Percentiles rank a stretch among this genome's conserved stretches.
These are phyloP conservation scores for Grus americana DNA, from an alignment of 2,113 vertebrate species.

Conservation along the genomic window DNA sequence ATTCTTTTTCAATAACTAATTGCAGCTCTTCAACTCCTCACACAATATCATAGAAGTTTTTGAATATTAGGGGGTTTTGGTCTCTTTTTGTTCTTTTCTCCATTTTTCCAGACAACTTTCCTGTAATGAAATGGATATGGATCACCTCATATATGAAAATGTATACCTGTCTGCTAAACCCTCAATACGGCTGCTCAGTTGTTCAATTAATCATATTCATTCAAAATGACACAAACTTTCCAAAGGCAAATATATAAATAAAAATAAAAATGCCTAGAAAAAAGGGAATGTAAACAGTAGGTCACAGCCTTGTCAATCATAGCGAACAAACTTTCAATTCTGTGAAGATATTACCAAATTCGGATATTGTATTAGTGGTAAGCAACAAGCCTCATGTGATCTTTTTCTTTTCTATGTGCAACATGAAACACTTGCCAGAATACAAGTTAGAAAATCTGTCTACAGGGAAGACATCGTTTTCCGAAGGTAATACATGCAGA, in stretches of 20 bases:
- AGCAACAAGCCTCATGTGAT: background rate
- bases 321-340: background rate
- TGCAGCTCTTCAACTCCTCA: background rate
- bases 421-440: background rate
- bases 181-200: constrained; percentile 58
- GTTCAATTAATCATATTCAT: constrained; percentile 52
- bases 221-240: constrained; percentile 26
- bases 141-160: constrained; percentile 55
- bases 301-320: background rate
- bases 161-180: constrained; percentile 47
- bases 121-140: constrained; percentile 36
- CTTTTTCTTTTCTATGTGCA: background rate
- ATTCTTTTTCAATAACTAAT: constrained; percentile 23
- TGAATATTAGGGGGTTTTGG: background rate
- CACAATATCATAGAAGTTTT: constrained; percentile 7
- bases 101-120: background rate
- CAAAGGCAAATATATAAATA: constrained; percentile 21
- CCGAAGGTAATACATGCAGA: background rate
- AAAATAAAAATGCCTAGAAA: background rate
- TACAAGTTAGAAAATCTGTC: background rate
- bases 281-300: background rate
- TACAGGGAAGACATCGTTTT: background rate
- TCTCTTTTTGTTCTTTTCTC: background rate
- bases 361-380: background rate
- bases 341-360: background rate